Evolutionary conservation across 2,888 invertebrate genomes (phyloP), one percentile per base, ranked within the genome.

Genomic region (Onthophagus sagittarius): DNA sequence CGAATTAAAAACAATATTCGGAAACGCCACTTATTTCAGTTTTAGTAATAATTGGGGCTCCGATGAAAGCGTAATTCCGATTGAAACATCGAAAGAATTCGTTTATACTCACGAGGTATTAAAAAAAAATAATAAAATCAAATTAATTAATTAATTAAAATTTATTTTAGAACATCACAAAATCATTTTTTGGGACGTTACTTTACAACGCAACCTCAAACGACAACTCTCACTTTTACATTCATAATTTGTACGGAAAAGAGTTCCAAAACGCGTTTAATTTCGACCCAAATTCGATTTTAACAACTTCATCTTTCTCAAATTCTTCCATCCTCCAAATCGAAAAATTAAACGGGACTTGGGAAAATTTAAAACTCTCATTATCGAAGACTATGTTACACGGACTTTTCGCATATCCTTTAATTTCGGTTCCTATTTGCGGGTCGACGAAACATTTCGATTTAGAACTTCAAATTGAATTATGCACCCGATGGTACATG

Each of bases 401-500:
- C 63, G 87, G 88, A 7, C 78, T 88, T 69, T 86, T 88, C 67
- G 88, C 88, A 0, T 84, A 86, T 62, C 81, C 82, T 83, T 80
- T 88, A 4, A 86, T 88, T 82, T 86, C 88, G 5, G 82, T 87
- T 0, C 90, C 90, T 0, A 83, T 90, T 39, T 90, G 90, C 77
- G 90, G 90, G 0, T 89, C 89, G 72, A 87, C 86, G 0, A 71
- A 69, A 0, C 76, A 82, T 69, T 91, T 79, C 72, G 79, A 87
- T 65, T 78, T 76, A 0, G 78, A 79, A 0, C 79, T 80, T 1
- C 87, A 88, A 70, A 84, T 86, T 11, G 83, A 83, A 11, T 81
- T 91, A 3, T 93, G 93, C 76, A 82, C 91, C 0, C 77, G 84
- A 76, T 93, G 93, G 93, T 90, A 91, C 76, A 87, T 91, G 82